Evolutionary conservation across 2,888 invertebrate species (phyloP).

Genomic region (Melanostoma mellinum): DNA sequence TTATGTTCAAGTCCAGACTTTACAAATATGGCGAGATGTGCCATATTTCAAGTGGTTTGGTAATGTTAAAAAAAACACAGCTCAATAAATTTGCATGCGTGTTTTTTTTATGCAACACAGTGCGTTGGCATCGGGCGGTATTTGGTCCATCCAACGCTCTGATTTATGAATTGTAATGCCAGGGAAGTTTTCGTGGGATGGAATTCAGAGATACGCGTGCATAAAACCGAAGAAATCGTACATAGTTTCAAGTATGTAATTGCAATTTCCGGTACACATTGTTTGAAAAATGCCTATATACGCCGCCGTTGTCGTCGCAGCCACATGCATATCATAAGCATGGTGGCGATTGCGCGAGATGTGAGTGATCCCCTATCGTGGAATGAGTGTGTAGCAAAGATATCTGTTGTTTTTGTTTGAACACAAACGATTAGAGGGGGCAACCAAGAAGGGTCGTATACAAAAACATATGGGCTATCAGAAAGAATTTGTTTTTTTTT

Average conservation of each 20-base stretch:
- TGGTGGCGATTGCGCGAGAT: slow-evolving; percentile 42
- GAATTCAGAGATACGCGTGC: slow-evolving; percentile 29
- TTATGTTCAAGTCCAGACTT: slow-evolving; percentile 17
- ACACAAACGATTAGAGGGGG: slow-evolving; percentile 24
- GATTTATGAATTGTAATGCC: slow-evolving; percentile 18
- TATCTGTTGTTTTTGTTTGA: slow-evolving; percentile 7
- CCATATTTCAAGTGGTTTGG: slow-evolving; percentile 40
- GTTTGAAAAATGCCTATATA: slow-evolving; percentile 32
- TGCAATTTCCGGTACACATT: slow-evolving; percentile 66
- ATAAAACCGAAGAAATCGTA: not conserved
- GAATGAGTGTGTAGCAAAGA: slow-evolving; percentile 32
- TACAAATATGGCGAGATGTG: slow-evolving; percentile 5
- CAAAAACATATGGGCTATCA: slow-evolving; percentile 50
- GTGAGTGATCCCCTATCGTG: slow-evolving; percentile 47
- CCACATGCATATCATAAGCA: slow-evolving; percentile 7
- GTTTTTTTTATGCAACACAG: slow-evolving; percentile 23
- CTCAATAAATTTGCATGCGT: slow-evolving; percentile 41
- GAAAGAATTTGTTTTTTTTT: slow-evolving; percentile 14
- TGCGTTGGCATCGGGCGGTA: slow-evolving; percentile 18
- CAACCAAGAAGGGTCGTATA: slow-evolving; percentile 11
- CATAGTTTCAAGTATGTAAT: slow-evolving; percentile 50
- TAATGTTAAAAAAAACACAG: slow-evolving; percentile 49
- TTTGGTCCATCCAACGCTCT: not conserved
- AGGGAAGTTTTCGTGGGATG: slow-evolving; percentile 18
- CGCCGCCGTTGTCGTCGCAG: not conserved